These are phyloP conservation scores for Oscheius sp. DNA, from an alignment of 2,888 invertebrate species.

Conservation along the genomic window DNA sequence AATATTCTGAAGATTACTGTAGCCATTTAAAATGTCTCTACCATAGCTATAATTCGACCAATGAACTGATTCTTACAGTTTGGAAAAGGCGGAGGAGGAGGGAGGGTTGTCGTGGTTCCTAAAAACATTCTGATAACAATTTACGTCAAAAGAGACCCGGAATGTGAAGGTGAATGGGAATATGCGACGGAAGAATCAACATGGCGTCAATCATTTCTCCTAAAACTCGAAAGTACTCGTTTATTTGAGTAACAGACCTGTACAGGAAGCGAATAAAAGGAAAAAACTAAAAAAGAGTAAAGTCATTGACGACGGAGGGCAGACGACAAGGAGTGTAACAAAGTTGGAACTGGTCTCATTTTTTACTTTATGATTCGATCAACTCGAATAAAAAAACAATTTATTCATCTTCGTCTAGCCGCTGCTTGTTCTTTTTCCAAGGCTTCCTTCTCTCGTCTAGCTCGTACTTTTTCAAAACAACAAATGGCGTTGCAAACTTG, in stretches of 20 bases:
- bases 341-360: no score
- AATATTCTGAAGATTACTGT: constrained; percentile 14
- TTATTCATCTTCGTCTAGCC: no score
- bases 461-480: neutral
- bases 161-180: neutral
- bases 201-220: constrained; percentile 4
- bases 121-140: no score
- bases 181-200: neutral
- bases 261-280: neutral
- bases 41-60: neutral
- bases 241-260: no score
- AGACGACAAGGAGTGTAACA: neutral
- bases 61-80: constrained; percentile 13
- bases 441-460: neutral
- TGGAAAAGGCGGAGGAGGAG: neutral
- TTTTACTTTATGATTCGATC: no score
- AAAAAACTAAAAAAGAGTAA: neutral
- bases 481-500: neutral
- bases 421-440: no score
- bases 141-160: no score
- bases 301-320: neutral
- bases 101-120: neutral
- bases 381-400: no score
- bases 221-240: no score
- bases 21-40: neutral